Evolutionary conservation across 2,888 invertebrate genomes (phyloP).

Genomic region (Calliopum simillimum): DNA sequence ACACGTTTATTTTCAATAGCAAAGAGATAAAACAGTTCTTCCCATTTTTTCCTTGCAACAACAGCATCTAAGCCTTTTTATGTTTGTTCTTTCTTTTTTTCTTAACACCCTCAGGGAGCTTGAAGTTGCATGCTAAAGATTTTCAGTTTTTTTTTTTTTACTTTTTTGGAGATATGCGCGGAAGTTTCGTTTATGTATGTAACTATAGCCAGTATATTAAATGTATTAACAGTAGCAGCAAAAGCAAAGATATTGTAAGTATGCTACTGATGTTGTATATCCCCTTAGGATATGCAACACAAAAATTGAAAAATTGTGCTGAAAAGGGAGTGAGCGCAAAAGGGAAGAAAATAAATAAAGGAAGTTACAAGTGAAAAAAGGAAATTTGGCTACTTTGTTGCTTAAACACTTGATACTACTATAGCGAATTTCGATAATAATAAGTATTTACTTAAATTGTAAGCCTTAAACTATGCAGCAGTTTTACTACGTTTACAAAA

Average conservation of each 20-base stretch:
- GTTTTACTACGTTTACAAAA: too few species aligned
- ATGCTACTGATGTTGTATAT: conserved; percentile 14
- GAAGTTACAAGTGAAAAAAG: too few species aligned
- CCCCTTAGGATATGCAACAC: conserved; percentile 23
- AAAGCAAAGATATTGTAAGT: conserved; percentile 11
- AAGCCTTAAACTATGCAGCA: too few species aligned
- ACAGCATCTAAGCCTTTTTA: conserved; percentile 28
- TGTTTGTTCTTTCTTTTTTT: background rate
- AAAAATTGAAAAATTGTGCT: conserved; percentile 1
- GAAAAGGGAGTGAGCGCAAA: too few species aligned
- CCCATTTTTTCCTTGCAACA: background rate
- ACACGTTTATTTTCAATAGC: conserved; percentile 6
- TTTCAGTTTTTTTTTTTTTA: too few species aligned
- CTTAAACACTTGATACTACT: too few species aligned
- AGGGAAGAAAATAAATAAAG: too few species aligned
- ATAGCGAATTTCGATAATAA: too few species aligned
- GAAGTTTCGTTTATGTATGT: conserved; percentile 60
- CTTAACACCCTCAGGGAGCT: background rate
- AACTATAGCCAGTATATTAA: conserved; percentile 1
- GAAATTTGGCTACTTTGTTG: too few species aligned
- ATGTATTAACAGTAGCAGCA: conserved; percentile 20
- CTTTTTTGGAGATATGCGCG: conserved; percentile 35
- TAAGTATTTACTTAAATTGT: too few species aligned
- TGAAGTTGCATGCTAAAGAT: background rate
- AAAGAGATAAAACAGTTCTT: background rate